phyloP scores from a whole-genome alignment of 2,113 vertebrate species.

The Ibidorhyncha struthersii region DNA sequence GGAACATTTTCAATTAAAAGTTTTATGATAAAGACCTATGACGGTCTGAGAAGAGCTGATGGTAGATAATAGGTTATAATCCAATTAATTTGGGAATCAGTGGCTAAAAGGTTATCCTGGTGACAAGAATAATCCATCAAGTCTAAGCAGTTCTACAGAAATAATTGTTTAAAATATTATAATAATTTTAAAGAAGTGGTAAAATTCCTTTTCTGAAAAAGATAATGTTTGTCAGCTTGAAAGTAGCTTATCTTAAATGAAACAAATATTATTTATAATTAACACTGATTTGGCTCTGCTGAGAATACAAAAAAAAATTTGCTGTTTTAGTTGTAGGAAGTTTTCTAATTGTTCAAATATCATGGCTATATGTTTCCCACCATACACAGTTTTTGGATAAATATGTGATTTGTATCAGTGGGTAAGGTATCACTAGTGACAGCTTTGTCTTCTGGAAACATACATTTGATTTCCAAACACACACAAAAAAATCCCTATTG shows the following conservation, averaged over 20 bases:
- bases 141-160: not conserved
- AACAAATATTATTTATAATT: not conserved
- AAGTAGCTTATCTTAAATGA: not conserved
- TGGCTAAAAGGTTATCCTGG: not conserved
- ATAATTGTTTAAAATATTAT: not conserved
- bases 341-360: not conserved
- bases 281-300: not conserved
- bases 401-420: not conserved
- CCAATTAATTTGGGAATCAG: not conserved
- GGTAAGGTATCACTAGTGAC: not conserved
- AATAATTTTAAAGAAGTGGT: not conserved
- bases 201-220: not conserved
- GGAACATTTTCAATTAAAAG: constrained; percentile 58
- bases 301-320: not conserved
- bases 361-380: not conserved
- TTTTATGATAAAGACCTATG: not conserved
- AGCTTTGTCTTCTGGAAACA: not conserved
- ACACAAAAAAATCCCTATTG: not conserved
- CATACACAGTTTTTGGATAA: not conserved
- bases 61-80: not conserved
- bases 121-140: not conserved
- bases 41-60: not conserved
- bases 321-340: not conserved
- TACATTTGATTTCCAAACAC: not conserved
- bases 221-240: not conserved